phyloP scores from a whole-genome alignment of 1,140 invertebrate species.

The Zaprionus kolodkinae region DNA sequence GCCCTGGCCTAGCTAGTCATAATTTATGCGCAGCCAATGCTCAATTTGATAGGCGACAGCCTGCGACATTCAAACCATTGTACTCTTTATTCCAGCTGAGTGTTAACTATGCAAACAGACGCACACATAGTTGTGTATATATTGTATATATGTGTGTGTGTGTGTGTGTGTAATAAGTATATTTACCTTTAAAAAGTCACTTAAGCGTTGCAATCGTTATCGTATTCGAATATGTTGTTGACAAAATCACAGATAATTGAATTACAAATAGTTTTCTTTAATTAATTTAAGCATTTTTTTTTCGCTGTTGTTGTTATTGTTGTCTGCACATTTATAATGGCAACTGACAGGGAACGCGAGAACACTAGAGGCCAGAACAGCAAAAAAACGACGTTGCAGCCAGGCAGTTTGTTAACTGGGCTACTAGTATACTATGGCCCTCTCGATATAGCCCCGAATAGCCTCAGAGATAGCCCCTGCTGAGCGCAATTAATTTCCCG shows the following conservation, averaged over 20 bases:
- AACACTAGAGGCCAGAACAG: background rate
- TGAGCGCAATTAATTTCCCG: slow-evolving; percentile 73
- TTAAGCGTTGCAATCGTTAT: slow-evolving; percentile 29
- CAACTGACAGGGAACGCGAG: slow-evolving; percentile 57
- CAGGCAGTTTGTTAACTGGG: slow-evolving; percentile 35
- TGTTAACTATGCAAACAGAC: slow-evolving; percentile 18
- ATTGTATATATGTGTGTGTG: slow-evolving; percentile 6
- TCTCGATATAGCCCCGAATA: background rate
- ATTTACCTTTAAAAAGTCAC: slow-evolving; percentile 65
- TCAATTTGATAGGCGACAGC: slow-evolving; percentile 70
- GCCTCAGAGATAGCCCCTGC: slow-evolving; percentile 35
- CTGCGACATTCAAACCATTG: slow-evolving; percentile 66
- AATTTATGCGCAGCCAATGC: slow-evolving; percentile 73
- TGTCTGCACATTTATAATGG: slow-evolving; percentile 69
- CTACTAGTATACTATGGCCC: background rate
- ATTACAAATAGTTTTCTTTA: slow-evolving; percentile 65
- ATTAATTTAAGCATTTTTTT: slow-evolving; percentile 41
- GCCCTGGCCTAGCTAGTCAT: slow-evolving; percentile 48
- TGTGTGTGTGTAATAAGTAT: slow-evolving; percentile 29
- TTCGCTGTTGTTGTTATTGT: slow-evolving; percentile 16
- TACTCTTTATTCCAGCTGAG: slow-evolving; percentile 38
- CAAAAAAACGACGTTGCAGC: background rate
- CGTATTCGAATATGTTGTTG: slow-evolving; percentile 55
- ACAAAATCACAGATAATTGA: slow-evolving; percentile 81
- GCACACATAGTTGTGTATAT: background rate